Evolutionary conservation across 2,888 invertebrate genomes (phyloP), one percentile per base, ranked within the genome.

Genomic region (Sinodicranocentrus sp.): DNA sequence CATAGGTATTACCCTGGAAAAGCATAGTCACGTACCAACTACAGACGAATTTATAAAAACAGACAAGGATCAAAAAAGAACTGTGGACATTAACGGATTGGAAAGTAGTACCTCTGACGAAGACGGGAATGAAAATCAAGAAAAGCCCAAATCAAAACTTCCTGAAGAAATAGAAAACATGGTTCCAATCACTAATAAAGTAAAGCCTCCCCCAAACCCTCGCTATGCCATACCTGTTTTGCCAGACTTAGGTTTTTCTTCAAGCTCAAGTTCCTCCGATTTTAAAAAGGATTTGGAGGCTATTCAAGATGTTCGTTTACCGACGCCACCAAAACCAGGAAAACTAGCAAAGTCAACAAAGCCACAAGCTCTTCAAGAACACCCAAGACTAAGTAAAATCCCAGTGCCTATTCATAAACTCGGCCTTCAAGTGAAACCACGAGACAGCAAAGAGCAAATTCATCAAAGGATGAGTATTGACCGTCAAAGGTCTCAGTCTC

Each of bases 401-500:
- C 54, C 70, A 25, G 26, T 61, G 1, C 61, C 73, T 15, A 0
- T 73, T n/a, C 61, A 75, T 17, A 48, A 67, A 21, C 48, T 77
- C 5, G 67, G 57, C 13, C 5, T 68, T 2, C 57, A 54, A 1
- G 17, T 67, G n/a, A 77, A 77, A 43, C 78, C 78, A 5, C 15
- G 78, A 70, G 78, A 78, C n/a, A 78, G 78, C 28, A 78, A 78
- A 19, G 78, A 78, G 33, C 26, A 43, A 1, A 78, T 78, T 23
- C 59, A 78, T 8, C 26, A 48, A 2, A 78, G 61, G 54, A 15
- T 77, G 44, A 67, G 39, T 17, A 33, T 63, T 63, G 57, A 57
- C 10, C 57, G 57, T 6, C 13, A 76, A 5, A n/a, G 23, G 25
- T 23, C 15, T n/a, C 28, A 78, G 0, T 70, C 78, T 6, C 78